Evolutionary conservation across 2,797 vertebrate species (phyloP), one percentile per base, ranked within the genome.

Genomic region (Liparis tanakae): DNA sequence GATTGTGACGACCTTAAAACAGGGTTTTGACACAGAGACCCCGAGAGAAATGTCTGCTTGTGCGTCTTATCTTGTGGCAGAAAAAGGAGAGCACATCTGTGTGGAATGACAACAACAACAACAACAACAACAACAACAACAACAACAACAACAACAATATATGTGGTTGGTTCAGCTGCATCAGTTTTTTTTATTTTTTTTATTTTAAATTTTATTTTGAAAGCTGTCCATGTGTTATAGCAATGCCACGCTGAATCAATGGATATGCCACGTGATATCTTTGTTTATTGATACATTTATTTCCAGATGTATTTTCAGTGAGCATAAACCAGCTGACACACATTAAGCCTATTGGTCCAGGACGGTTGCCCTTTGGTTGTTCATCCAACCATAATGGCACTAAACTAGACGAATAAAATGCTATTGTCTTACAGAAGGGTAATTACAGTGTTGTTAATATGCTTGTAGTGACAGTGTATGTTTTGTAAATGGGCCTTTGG

Each of bases 391-490:
- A 34, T 34, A n/a, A 48, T 48, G 61, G 17, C 13, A 41, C 22
- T n/a, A 55, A 7, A 44, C 43, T 43, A 10, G 14, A 41, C 18
- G 43, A 56, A 44, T 65, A 20, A 30, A 55, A 54, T 9, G 0
- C n/a, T 6, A 22, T 17, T 10, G 14, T 41, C 13, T 41, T 41
- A 41, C 39, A 41, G 12, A 13, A 41, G 12, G 39, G 39, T 41
- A 4, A 3, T 14, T 14, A 41, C 39, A 14, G 39, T 41, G 39
- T 41, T 41, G 39, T 41, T 41, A 41, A 41, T 41, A 13, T 13
- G 56, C 34, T 14, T 41, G 6, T 13, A 3, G 14, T 72, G 62
- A 72, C 73, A 58, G 56, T 71, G 53, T 15, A 57, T 58, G 58
- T 56, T 67, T 43, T 57, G 22, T 37, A 9, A 10, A 10, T 12